Conservation (phyloP, 2,797 vertebrate genomes). For the Protonibea diacanthus region DNA sequence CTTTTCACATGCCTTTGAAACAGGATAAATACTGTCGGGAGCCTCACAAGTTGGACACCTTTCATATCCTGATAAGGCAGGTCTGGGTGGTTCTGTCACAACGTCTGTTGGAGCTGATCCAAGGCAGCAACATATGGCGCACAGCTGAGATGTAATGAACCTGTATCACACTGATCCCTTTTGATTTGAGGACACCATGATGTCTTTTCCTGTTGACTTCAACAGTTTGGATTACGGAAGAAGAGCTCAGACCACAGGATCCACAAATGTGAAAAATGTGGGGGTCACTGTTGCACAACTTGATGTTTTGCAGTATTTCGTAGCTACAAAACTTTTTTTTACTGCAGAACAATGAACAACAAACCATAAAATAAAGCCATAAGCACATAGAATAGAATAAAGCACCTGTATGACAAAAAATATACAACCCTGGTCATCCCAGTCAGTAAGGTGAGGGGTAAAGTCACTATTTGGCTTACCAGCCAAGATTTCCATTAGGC, state of each 20-base stretch:
- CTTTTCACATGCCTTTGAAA: background rate
- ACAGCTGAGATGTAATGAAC: conserved; percentile 1
- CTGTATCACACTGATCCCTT: background rate
- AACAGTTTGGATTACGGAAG: background rate
- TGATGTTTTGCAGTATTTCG: background rate
- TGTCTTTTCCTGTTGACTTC: background rate
- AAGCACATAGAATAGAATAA: too few relatives aligned
- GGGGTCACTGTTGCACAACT: background rate
- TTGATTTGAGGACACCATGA: background rate
- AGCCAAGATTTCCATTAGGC: background rate
- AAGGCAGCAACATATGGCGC: background rate
- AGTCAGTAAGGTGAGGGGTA: background rate
- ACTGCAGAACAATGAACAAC: too few relatives aligned
- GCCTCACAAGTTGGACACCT: background rate
- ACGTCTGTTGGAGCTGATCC: conserved; percentile 4
- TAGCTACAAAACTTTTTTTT: background rate
- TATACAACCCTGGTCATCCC: too few relatives aligned
- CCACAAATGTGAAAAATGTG: background rate
- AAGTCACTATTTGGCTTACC: conserved; percentile 13
- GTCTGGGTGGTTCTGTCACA: background rate
- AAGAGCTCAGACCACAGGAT: background rate
- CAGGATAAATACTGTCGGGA: background rate
- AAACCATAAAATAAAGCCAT: too few relatives aligned
- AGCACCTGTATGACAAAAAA: too few relatives aligned
- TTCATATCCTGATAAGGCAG: background rate